These are phyloP conservation scores for Suillia variegata DNA, from an alignment of 2,888 invertebrate genomes.

Conservation along the genomic window DNA sequence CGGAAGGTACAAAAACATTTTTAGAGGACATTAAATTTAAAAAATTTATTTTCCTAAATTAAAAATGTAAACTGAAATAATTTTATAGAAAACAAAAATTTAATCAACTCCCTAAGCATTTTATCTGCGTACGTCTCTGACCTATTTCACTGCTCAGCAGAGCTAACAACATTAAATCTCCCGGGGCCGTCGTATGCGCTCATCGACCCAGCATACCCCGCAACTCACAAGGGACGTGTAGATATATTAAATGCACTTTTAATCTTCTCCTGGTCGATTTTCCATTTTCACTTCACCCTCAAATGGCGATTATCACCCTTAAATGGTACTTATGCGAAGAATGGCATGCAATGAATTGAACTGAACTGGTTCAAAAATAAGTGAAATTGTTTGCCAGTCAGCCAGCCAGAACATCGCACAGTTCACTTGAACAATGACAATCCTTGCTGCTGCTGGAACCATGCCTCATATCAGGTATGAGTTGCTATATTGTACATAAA, in stretches of 20 bases:
- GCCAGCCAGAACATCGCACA: neutral
- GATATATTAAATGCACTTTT: constrained; percentile 58
- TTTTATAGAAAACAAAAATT: constrained; percentile 36
- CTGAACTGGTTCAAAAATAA: constrained; percentile 10
- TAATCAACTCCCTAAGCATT: too few species aligned
- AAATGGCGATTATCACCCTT: constrained; percentile 60
- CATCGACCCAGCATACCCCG: neutral
- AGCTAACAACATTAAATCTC: too few species aligned
- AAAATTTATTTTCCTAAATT: too few species aligned
- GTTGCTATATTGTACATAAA: too few species aligned
- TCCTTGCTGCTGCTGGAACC: too few species aligned
- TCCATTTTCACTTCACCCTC: constrained; percentile 60
- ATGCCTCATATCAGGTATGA: too few species aligned
- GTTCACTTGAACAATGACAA: neutral
- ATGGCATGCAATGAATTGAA: constrained; percentile 42
- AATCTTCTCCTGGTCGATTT: constrained; percentile 51
- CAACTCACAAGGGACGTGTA: neutral
- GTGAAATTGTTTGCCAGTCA: neutral
- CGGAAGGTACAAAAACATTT: too few species aligned
- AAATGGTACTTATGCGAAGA: constrained; percentile 59
- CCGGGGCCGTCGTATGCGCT: neutral
- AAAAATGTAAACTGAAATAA: too few species aligned
- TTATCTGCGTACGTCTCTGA: neutral
- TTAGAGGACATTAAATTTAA: too few species aligned
- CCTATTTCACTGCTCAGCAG: too few species aligned